Percentiles rank a stretch among this genome's conserved stretches.
phyloP scores from a whole-genome alignment of 2,113 vertebrate species.

The Chaetodon trifascialis region DNA sequence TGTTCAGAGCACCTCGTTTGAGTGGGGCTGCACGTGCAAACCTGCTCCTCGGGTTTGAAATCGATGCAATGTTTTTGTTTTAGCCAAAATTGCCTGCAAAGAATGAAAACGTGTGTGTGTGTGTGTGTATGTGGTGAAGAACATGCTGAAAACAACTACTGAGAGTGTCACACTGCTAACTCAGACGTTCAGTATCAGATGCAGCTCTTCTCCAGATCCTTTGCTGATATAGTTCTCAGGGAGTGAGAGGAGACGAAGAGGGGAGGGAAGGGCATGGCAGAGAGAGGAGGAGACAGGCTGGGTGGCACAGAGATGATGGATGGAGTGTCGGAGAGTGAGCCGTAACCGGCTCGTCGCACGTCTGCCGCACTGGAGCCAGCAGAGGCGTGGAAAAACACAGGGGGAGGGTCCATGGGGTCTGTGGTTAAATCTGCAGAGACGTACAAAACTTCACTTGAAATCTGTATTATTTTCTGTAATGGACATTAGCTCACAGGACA shows the following conservation, averaged over 20 bases:
- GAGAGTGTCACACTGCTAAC: neutral
- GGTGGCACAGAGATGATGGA: conserved; percentile 84
- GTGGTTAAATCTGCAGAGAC: conserved; percentile 71
- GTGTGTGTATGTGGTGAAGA: neutral
- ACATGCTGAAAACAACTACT: conserved; percentile 2
- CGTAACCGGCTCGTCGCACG: conserved; percentile 67
- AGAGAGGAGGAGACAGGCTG: conserved; percentile 77
- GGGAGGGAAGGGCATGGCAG: conserved; percentile 75
- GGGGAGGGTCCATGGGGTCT: conserved; percentile 69
- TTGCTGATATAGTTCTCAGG: conserved; percentile 83
- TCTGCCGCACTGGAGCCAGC: conserved; percentile 44
- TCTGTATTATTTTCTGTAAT: neutral
- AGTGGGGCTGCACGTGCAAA: neutral
- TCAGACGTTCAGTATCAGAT: conserved; percentile 57
- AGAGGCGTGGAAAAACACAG: conserved; percentile 72
- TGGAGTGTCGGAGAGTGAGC: conserved; percentile 79
- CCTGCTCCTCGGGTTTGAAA: neutral
- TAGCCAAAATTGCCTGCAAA: neutral
- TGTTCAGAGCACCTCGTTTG: neutral
- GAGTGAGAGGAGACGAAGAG: conserved; percentile 72
- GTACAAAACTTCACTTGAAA: neutral
- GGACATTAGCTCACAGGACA: neutral
- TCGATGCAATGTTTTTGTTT: neutral
- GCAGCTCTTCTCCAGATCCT: conserved; percentile 81
- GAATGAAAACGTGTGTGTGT: neutral